Conservation (phyloP, 2,113 vertebrate species). For the Oenanthe melanoleuca region DNA sequence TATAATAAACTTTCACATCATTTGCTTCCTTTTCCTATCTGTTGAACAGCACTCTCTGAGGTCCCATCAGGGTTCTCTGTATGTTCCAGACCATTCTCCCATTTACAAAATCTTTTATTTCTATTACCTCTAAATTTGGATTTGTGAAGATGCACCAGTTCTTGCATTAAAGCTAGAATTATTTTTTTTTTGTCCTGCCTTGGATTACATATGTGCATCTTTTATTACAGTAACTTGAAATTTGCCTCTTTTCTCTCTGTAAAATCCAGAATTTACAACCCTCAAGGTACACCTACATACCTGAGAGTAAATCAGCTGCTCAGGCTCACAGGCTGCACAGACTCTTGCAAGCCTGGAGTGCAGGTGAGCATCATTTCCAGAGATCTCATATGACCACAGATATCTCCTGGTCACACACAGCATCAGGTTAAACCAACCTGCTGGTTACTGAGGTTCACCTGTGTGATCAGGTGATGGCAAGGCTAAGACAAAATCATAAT, state of each 20-base stretch:
- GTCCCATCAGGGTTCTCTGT: neutral
- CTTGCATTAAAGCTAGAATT: neutral
- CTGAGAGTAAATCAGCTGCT: neutral
- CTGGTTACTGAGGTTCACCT: neutral
- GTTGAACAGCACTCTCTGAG: neutral
- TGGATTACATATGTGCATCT: neutral
- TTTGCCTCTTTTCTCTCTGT: neutral
- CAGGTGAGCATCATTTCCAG: neutral
- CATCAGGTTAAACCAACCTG: neutral
- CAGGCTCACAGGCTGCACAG: neutral
- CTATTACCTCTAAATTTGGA: neutral
- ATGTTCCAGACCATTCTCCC: neutral
- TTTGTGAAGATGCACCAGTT: neutral
- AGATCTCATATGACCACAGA: too few species aligned
- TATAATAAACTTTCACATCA: fast-evolving
- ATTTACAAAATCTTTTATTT: neutral
- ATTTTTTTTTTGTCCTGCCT: neutral
- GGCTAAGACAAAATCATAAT: neutral
- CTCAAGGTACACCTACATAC: neutral
- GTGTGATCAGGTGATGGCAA: neutral
- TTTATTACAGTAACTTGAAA: neutral
- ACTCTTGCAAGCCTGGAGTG: neutral
- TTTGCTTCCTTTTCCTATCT: neutral
- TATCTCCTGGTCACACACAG: neutral
- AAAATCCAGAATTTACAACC: neutral